Base-by-base conservation (phyloP, 2,113 vertebrate genomes). In the Ornithorhynchus anatinus region DNA sequence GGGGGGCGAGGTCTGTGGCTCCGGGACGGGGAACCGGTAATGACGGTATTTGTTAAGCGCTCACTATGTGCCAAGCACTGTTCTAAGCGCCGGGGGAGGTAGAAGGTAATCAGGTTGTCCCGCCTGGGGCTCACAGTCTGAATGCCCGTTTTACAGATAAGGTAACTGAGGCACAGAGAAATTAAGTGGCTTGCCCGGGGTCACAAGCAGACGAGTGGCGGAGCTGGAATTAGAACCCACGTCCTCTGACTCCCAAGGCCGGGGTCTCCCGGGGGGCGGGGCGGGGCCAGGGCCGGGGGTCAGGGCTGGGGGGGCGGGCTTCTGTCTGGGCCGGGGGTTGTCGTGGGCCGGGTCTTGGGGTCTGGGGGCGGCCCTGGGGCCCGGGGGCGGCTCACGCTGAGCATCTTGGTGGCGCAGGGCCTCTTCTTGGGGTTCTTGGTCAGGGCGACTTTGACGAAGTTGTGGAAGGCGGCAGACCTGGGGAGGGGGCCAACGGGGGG, bases 381-480 rank as follows among this genome's bases (percentile, higher is more conserved):
- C n/a, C n/a, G n/a, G n/a, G n/a, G n/a, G n/a, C n/a, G n/a, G n/a
- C 89, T 94, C 69, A 97, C 96, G 3, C 89, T 89, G 52, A 97
- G 94, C 92, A 96, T 92, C 89, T 97, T 97, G 80, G 88, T 82
- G 42, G 96, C 96, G 1, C 90, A 67, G 1, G 96, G 96, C 63
- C 96, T 93, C 82, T 96, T 97, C 90, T 95, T 97, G 8, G 96
- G 94, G 80, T 91, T 97, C 86, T 95, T 95, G 69, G 96, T 96
- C 65, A 97, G 81, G 75, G 95, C 92, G 71, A 94, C 83, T 74
- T 97, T 97, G 56, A 97, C 88, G 78, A 97, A 97, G 84, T 94
- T 96, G 66, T 97, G 95, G 79, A 97, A 97, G 4, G 68, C 80
- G n/a, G 94, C 79, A 0, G 95, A 93, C 95, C 96, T 97, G 75